Percentiles rank a stretch among this genome's conserved stretches.
phyloP scores from a whole-genome alignment of 2,113 vertebrate genomes.

The Pangasianodon gigas region DNA sequence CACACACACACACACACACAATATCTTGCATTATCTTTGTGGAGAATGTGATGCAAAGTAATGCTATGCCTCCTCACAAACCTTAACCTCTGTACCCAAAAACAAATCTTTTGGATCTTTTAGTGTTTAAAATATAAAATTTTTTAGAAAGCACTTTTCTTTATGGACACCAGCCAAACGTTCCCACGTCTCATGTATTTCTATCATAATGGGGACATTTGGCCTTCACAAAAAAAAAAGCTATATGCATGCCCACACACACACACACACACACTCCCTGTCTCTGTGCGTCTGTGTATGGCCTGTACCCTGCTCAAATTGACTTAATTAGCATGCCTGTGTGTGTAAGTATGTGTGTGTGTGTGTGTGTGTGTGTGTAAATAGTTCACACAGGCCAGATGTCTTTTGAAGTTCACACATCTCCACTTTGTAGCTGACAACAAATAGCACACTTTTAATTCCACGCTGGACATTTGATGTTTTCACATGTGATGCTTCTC shows the following conservation, averaged over 20 bases:
- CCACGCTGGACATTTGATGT: constrained; percentile 63
- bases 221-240: background rate
- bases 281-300: background rate
- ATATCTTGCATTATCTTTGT: background rate
- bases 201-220: background rate
- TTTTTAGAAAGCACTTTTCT: background rate
- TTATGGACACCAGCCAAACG: background rate
- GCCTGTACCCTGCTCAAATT: background rate
- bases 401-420: constrained; percentile 82
- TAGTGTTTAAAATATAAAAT: background rate
- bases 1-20: background rate
- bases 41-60: background rate
- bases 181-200: background rate
- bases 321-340: constrained; percentile 15
- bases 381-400: constrained; percentile 75
- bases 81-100: constrained; percentile 6
- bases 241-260: background rate
- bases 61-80: constrained; percentile 6
- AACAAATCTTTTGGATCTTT: background rate
- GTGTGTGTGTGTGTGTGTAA: constrained; percentile 55
- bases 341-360: constrained; percentile 31
- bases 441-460: constrained; percentile 75
- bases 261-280: constrained; percentile 1
- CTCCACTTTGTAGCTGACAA: constrained; percentile 80
- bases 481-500: constrained; percentile 56